Evolutionary conservation across 2,113 vertebrate genomes (phyloP), one percentile per base, ranked within the genome.

Genomic region (Notiomystis cincta): DNA sequence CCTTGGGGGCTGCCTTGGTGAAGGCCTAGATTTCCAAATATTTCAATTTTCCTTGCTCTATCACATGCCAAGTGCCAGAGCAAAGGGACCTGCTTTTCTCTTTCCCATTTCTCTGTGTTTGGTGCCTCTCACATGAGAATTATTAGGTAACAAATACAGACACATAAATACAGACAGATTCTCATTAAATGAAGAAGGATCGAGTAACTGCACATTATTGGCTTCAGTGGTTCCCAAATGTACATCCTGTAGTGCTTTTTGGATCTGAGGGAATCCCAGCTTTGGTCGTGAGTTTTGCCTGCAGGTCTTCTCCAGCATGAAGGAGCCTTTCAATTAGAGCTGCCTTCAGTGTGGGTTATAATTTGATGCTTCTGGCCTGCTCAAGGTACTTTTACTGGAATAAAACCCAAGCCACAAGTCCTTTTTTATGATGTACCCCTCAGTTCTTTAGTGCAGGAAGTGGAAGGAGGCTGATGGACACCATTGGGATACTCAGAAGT

Each of bases 111-210:
- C 47, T 64, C 14, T 57, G 28, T 27, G 8, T 50, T 31, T 64
- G 44, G 8, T 67, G 53, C 30, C 20, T 56, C 24, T 72, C 33
- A 30, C 62, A 31, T 13, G 38, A 67, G 35, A 69, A 64, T 60
- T 42, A 30, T 24, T 51, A 51, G 27, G 40, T 51, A 86, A 50
- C 19, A 54, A 48, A 31, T 30, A 44, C 4, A 35, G 0, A 40
- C 3, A 38, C 1, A 54, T 17, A 54, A 6, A 37, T 6, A 54
- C 3, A 17, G 0, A 30, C 6, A 31, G 21, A 20, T 22, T 31
- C 25, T 58, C 17, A 50, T 86, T 67, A 19, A 62, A 42, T 62
- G 28, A 57, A 77, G 38, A 27, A 89, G 28, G 45, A 40, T 42
- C 37, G 25, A 66, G 11, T 5, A 40, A 50, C 37, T 0, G 1